These are phyloP conservation scores for Cacatua alba DNA, from an alignment of 2,113 vertebrate genomes.

Conservation along the genomic window DNA sequence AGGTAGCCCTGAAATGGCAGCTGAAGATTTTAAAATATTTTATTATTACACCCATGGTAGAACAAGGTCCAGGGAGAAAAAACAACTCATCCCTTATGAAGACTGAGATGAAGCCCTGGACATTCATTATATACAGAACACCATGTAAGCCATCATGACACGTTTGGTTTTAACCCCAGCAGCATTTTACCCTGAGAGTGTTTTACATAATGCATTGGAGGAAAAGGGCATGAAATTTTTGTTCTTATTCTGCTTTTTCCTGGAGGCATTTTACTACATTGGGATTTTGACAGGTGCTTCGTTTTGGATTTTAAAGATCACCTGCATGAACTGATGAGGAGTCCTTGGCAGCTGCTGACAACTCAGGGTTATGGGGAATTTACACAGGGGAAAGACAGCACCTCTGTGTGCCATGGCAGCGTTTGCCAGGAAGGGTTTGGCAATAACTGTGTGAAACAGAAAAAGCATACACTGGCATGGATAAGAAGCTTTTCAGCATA, in stretches of 20 bases:
- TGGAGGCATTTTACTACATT: background rate
- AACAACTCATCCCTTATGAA: background rate
- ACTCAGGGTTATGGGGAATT: background rate
- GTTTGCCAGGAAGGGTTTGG: background rate
- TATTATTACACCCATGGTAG: background rate
- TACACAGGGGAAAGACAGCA: background rate
- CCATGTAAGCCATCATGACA: background rate
- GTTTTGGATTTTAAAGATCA: background rate
- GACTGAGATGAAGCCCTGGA: background rate
- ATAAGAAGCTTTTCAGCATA: conserved; percentile 40
- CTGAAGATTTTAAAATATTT: background rate
- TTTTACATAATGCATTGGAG: background rate
- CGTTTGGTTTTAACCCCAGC: background rate
- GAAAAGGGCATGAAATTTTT: background rate
- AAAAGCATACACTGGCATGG: background rate
- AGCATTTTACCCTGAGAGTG: background rate
- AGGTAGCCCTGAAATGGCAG: background rate
- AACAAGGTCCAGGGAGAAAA: background rate
- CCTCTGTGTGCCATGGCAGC: background rate
- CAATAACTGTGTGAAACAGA: background rate
- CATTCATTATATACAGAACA: background rate
- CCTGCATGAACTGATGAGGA: background rate
- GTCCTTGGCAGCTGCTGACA: background rate
- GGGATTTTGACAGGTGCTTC: background rate
- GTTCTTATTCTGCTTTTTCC: background rate